Evolutionary conservation across 2,888 invertebrate species (phyloP).

Genomic region (Tenthredo distinguenda): DNA sequence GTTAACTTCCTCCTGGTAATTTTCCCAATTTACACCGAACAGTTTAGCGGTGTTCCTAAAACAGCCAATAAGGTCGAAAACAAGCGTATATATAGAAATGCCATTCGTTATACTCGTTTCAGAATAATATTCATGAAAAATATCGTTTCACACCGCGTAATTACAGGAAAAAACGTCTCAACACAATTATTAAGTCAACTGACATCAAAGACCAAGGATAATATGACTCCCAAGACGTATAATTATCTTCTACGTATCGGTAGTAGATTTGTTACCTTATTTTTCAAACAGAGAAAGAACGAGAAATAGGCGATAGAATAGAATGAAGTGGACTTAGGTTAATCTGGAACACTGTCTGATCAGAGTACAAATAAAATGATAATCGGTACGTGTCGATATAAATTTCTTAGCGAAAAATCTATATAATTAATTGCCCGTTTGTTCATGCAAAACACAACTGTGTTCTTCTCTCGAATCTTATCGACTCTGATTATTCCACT

Average conservation of each 20-base stretch:
- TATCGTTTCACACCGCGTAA: not conserved
- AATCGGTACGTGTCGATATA: not conserved
- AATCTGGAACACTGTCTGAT: not conserved
- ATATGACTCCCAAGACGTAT: too few relatives aligned
- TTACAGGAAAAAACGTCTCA: too few relatives aligned
- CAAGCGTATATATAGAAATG: not conserved
- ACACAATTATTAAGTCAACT: too few relatives aligned
- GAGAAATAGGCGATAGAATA: not conserved
- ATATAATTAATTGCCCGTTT: not conserved
- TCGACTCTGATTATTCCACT: not conserved
- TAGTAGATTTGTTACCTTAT: not conserved
- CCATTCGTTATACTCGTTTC: not conserved
- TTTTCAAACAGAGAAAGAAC: not conserved
- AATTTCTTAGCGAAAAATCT: not conserved
- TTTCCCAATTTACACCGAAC: not conserved
- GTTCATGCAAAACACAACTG: not conserved
- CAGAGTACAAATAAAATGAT: not conserved
- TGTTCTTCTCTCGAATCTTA: not conserved
- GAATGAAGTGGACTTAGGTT: not conserved
- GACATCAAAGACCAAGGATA: too few relatives aligned
- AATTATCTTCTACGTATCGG: not conserved
- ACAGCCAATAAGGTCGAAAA: not conserved
- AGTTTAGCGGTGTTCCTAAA: constrained; percentile 15
- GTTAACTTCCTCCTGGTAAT: not conserved
- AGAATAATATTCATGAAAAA: not conserved